A percentile compares a stretch with the other conserved stretches of the same genome.
Conservation (phyloP, 2,113 vertebrate genomes). For the Poeciliopsis occidentalis region DNA sequence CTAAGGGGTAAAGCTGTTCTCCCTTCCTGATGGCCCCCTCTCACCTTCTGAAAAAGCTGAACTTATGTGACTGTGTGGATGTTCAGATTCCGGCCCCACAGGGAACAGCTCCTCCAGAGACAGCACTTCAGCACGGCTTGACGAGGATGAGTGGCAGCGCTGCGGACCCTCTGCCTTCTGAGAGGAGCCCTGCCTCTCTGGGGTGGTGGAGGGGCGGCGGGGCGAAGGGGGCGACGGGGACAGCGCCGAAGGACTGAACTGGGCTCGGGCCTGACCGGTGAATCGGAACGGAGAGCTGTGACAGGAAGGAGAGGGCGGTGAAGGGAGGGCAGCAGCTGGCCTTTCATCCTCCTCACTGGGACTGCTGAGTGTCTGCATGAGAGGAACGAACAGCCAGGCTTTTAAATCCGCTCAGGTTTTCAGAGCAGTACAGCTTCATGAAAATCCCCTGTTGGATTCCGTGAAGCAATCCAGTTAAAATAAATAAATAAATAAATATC, state of each 20-base stretch:
- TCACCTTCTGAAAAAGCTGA: slow-evolving; percentile 33
- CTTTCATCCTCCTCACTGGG: slow-evolving; percentile 8
- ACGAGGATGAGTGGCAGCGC: slow-evolving; percentile 50
- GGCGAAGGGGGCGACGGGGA: slow-evolving; percentile 13
- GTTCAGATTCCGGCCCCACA: slow-evolving; percentile 26
- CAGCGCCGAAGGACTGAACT: slow-evolving; percentile 40
- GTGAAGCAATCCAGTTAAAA: no score
- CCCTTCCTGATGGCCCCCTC: background rate
- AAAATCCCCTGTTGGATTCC: no score
- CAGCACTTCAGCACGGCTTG: slow-evolving; percentile 63
- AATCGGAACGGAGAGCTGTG: slow-evolving; percentile 51
- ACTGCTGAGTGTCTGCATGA: slow-evolving; percentile 51
- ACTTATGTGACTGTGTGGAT: slow-evolving; percentile 62
- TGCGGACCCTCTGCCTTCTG: background rate
- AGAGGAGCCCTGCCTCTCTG: slow-evolving; percentile 11
- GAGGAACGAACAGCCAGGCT: slow-evolving; percentile 1
- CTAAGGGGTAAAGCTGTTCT: background rate
- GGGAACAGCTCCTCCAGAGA: slow-evolving; percentile 82
- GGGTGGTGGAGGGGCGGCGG: background rate
- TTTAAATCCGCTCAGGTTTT: no score
- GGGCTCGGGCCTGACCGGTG: slow-evolving; percentile 36
- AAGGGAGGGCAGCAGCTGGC: slow-evolving; percentile 2
- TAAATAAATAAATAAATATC: no score
- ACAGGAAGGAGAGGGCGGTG: slow-evolving; percentile 1
- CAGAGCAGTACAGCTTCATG: no score